A percentile compares a stretch with the other conserved stretches of the same genome.
Evolutionary conservation across 2,797 vertebrate species (phyloP).

Genomic region (Pristis pectinata): DNA sequence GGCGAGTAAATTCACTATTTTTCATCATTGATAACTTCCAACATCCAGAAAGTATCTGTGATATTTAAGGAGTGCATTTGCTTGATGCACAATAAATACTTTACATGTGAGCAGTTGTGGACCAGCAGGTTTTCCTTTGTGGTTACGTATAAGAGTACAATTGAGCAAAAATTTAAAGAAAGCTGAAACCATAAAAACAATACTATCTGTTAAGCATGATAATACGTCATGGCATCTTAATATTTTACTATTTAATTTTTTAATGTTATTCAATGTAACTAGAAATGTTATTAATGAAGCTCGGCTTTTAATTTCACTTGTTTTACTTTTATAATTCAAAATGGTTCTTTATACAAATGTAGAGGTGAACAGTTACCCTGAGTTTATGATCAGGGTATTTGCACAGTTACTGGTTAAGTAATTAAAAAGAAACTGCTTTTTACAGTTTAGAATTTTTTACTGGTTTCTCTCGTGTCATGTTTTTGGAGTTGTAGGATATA

Average conservation of each 20-base stretch:
- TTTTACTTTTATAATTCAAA: constrained; percentile 38
- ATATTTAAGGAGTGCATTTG: constrained; percentile 23
- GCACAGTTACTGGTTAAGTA: constrained; percentile 38
- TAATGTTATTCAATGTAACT: constrained; percentile 35
- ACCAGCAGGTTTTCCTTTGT: constrained; percentile 32
- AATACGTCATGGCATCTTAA: constrained; percentile 33
- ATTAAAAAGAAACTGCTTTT: constrained; percentile 38
- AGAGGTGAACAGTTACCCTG: constrained; percentile 35
- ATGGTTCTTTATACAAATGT: constrained; percentile 37
- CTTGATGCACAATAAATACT: constrained; percentile 26
- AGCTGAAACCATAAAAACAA: constrained; percentile 12
- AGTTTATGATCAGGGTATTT: constrained; percentile 33
- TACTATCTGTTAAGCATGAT: constrained; percentile 36
- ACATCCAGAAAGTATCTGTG: background rate
- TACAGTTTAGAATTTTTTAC: constrained; percentile 38
- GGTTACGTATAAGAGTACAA: constrained; percentile 26
- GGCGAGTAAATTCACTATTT: background rate
- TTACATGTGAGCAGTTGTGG: constrained; percentile 35
- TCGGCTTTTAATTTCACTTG: constrained; percentile 32
- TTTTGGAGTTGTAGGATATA: constrained; percentile 38
- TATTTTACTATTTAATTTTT: constrained; percentile 37
- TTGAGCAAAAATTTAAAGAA: constrained; percentile 32
- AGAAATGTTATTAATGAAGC: constrained; percentile 37
- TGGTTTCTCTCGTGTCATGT: constrained; percentile 37
- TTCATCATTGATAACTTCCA: constrained; percentile 17